A percentile compares a stretch with the other conserved stretches of the same genome.
These are phyloP conservation scores for Mactromeris polynyma DNA, from an alignment of 2,888 invertebrate genomes.

Conservation along the genomic window DNA sequence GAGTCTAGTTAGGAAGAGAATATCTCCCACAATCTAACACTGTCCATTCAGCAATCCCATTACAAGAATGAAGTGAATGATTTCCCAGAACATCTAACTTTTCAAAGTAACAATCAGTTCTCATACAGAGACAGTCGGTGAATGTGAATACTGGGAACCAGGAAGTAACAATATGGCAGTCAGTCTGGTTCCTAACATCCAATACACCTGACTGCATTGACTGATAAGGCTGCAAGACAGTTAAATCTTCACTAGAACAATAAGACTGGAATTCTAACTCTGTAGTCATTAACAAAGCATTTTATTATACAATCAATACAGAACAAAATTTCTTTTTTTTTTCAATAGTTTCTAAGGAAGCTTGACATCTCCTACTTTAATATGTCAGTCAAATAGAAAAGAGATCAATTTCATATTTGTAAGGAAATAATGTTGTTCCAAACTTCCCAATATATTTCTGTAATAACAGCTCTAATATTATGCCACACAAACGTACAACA, in stretches of 20 bases:
- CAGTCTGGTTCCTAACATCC: neutral
- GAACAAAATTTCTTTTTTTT: neutral
- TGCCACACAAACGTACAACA: too few relatives aligned
- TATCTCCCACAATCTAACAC: neutral
- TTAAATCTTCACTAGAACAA: too few relatives aligned
- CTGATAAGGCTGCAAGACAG: neutral
- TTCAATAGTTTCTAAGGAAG: neutral
- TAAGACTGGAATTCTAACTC: neutral
- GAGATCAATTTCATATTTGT: too few relatives aligned
- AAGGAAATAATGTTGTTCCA: too few relatives aligned
- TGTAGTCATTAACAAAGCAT: neutral
- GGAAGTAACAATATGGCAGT: neutral
- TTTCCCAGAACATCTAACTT: constrained; percentile 6
- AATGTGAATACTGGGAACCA: neutral
- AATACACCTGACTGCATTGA: neutral
- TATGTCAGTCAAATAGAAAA: neutral
- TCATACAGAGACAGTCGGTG: neutral
- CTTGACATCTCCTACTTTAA: neutral
- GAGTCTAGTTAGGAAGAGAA: neutral
- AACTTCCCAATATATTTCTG: neutral
- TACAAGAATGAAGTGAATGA: neutral
- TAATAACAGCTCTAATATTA: neutral
- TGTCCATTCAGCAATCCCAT: neutral
- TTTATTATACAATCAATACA: neutral
- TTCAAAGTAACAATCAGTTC: neutral